Evolutionary conservation across 2,113 vertebrate species (phyloP).

Genomic region (Spilogale gracilis): DNA sequence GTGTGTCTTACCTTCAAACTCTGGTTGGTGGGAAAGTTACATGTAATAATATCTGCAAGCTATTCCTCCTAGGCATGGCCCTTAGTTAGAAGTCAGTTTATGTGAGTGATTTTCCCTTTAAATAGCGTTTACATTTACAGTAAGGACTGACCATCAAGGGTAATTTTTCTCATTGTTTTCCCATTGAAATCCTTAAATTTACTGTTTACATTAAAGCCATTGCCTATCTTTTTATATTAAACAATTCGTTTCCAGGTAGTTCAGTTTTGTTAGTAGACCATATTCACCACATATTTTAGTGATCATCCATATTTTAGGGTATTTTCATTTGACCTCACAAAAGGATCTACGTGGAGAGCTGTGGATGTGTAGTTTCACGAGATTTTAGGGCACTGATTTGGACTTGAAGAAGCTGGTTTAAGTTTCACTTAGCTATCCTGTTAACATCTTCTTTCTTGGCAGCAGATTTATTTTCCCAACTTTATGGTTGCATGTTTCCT

Average conservation of each 20-base stretch:
- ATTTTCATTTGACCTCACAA: neutral
- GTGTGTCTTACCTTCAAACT: neutral
- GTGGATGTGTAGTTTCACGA: neutral
- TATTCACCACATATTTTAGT: neutral
- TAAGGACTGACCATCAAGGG: neutral
- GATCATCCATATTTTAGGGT: neutral
- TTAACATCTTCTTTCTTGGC: neutral
- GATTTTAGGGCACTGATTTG: neutral
- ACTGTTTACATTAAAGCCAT: neutral
- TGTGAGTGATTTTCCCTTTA: neutral
- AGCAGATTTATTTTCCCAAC: neutral
- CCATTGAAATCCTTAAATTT: conserved; percentile 14
- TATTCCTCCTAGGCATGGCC: neutral
- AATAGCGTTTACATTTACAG: neutral
- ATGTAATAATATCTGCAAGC: neutral
- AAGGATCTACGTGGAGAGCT: neutral
- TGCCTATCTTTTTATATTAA: conserved; percentile 27
- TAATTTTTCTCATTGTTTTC: neutral
- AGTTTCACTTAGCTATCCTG: neutral
- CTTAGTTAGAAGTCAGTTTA: neutral
- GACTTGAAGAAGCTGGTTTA: neutral
- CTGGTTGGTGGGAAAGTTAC: neutral
- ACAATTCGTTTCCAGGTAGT: neutral
- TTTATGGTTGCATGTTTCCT: neutral
- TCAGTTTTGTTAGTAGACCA: neutral